Evolutionary conservation across 2,888 invertebrate species (phyloP).

Genomic region (Antitype chi): DNA sequence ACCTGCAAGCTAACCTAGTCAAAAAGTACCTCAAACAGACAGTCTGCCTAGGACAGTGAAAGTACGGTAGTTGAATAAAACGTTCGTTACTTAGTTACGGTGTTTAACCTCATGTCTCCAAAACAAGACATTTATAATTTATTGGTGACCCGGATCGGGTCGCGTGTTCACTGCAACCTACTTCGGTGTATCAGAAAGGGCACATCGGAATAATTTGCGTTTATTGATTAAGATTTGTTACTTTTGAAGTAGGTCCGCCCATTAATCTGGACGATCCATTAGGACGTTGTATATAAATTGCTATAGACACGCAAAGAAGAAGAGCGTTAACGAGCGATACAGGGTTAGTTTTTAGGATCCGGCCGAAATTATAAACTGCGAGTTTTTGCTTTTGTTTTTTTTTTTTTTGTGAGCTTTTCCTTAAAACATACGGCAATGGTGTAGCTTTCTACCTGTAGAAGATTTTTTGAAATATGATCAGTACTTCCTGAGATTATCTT

Average conservation of each 20-base stretch:
- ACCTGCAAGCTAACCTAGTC: neutral
- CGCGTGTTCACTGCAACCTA: conserved; percentile 50
- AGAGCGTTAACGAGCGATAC: no score
- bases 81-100: conserved; percentile 41
- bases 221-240: conserved; percentile 26
- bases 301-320: no score
- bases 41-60: conserved; percentile 19
- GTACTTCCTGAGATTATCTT: no score
- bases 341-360: neutral
- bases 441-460: no score
- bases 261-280: neutral
- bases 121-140: conserved; percentile 49
- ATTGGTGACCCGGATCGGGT: conserved; percentile 42
- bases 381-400: no score
- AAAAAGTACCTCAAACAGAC: neutral
- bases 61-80: conserved; percentile 22
- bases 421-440: no score
- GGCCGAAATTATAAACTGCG: neutral
- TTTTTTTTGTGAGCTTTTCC: no score
- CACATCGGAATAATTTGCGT: conserved; percentile 31
- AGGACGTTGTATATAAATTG: neutral
- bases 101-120: conserved; percentile 33
- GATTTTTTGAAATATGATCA: no score
- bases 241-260: conserved; percentile 1
- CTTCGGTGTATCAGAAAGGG: conserved; percentile 35